Evolutionary conservation across 2,113 vertebrate genomes (phyloP).

Genomic region (Halcyon senegalensis): DNA sequence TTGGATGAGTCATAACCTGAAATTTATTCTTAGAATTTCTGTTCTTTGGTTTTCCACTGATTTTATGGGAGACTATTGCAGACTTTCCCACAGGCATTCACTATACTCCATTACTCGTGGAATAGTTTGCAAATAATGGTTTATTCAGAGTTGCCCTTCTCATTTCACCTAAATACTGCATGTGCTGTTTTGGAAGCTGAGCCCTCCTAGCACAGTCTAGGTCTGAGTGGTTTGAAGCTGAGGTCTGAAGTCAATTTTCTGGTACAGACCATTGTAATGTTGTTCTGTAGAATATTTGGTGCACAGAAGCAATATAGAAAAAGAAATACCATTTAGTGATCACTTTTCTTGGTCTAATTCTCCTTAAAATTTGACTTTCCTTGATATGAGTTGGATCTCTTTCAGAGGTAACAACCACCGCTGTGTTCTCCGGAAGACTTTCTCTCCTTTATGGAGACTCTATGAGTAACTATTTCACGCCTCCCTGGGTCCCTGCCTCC

Average conservation of each 20-base stretch:
- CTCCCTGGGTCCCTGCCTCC: neutral
- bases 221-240: neutral
- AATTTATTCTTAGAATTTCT: constrained; percentile 52
- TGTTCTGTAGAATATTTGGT: neutral
- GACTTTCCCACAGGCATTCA: constrained; percentile 1
- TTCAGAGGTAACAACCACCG: neutral
- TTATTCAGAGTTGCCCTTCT: neutral
- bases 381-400: neutral
- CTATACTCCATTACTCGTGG: neutral
- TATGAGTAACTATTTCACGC: neutral
- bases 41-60: constrained; percentile 12
- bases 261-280: neutral
- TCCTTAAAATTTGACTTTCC: neutral
- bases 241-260: neutral
- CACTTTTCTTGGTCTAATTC: neutral
- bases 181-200: neutral
- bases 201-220: neutral
- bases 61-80: constrained; percentile 10
- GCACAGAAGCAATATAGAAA: neutral
- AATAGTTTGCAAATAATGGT: neutral
- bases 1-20: constrained; percentile 18
- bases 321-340: neutral
- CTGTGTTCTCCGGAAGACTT: neutral
- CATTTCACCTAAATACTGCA: neutral
- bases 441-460: neutral